A percentile compares a stretch with the other conserved stretches of the same genome.
These are phyloP conservation scores for Drosophila bunnanda DNA, from an alignment of 2,888 invertebrate genomes.

Conservation along the genomic window DNA sequence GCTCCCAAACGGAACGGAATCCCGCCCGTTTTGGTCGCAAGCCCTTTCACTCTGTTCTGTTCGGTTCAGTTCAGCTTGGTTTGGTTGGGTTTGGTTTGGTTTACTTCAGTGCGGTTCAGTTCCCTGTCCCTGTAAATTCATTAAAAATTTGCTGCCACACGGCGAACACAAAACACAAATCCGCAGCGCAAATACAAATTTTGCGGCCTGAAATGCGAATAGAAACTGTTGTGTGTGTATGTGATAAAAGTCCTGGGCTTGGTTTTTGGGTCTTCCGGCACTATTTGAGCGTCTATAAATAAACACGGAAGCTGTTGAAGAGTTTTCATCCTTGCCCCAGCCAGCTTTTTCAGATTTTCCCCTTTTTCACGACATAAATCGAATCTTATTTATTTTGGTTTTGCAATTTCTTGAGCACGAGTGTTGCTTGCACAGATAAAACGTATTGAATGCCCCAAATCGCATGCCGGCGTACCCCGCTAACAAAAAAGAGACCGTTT, in stretches of 20 bases:
- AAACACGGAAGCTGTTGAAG: conserved; percentile 64
- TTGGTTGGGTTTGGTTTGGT: conserved; percentile 5
- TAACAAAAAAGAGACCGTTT: conserved; percentile 25
- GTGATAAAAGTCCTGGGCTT: conserved; percentile 54
- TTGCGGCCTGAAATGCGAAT: conserved; percentile 67
- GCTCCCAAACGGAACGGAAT: conserved; percentile 29
- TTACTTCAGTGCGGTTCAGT: conserved; percentile 14
- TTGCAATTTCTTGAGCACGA: conserved; percentile 67
- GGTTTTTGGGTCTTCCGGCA: conserved; percentile 42
- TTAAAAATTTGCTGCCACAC: conserved; percentile 75
- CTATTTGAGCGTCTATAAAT: conserved; percentile 77
- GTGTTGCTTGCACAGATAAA: conserved; percentile 75
- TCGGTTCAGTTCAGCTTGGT: not conserved
- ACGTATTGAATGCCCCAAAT: conserved; percentile 72
- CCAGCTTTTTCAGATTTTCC: not conserved
- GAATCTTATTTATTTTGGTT: conserved; percentile 79
- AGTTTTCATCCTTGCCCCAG: conserved; percentile 25
- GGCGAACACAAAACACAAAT: conserved; percentile 68
- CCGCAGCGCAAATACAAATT: conserved; percentile 75
- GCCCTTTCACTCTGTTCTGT: conserved; percentile 31
- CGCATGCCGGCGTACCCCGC: conserved; percentile 56
- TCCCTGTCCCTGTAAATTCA: conserved; percentile 69
- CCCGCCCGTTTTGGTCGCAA: not conserved
- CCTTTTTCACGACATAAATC: conserved; percentile 69
- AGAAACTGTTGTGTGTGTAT: conserved; percentile 48